Evolutionary conservation across 2,888 invertebrate species (phyloP).

Genomic region (Smittia aterrima): DNA sequence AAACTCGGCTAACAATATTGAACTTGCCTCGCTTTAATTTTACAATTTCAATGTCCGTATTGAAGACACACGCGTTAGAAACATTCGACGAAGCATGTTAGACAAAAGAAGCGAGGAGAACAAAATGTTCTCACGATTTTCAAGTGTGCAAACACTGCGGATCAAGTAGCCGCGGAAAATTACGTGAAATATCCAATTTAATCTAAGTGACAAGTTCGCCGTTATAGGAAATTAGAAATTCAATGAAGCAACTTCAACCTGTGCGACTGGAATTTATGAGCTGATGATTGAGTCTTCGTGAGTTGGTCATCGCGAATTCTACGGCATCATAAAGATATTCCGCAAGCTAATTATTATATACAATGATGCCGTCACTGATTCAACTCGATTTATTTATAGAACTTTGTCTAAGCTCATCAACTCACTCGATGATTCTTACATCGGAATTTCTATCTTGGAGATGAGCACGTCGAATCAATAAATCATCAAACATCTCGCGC

Average conservation of each 20-base stretch:
- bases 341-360: background rate
- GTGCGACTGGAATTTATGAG: slow-evolving; percentile 3
- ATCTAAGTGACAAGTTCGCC: slow-evolving; percentile 11
- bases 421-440: slow-evolving; percentile 31
- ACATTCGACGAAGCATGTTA: background rate
- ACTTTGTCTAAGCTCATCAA: background rate
- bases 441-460: slow-evolving; percentile 36
- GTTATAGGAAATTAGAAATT: background rate
- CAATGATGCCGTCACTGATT: background rate
- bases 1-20: background rate
- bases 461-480: slow-evolving; percentile 29
- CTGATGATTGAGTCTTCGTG: background rate
- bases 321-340: background rate
- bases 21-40: background rate
- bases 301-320: background rate
- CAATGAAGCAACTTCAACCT: background rate
- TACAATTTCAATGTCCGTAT: background rate
- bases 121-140: slow-evolving; percentile 26
- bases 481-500: slow-evolving; percentile 26
- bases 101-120: background rate
- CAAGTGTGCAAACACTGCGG: background rate
- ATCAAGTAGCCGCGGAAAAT: background rate
- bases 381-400: background rate
- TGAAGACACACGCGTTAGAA: background rate
- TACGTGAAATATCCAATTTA: slow-evolving; percentile 12